Evolutionary conservation across 2,888 invertebrate genomes (phyloP).

Genomic region (Drosophila buzzatii): DNA sequence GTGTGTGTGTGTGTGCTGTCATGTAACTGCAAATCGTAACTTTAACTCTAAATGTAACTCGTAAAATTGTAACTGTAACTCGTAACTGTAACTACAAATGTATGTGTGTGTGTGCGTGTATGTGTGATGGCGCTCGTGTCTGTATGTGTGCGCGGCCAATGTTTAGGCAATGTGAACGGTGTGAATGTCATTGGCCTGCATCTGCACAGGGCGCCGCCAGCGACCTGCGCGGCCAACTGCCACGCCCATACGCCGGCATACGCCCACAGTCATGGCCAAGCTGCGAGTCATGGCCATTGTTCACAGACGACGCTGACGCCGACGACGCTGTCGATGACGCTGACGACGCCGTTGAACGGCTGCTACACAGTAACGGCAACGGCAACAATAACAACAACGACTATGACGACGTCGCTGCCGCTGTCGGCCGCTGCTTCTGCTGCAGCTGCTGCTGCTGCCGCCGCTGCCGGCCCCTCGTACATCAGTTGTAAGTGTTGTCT

Average conservation of each 20-base stretch:
- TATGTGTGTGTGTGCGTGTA: neutral
- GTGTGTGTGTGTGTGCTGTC: conserved; percentile 28
- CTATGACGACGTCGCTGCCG: conserved; percentile 28
- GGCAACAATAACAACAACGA: conserved; percentile 13
- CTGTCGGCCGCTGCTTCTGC: conserved; percentile 20
- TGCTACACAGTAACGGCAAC: conserved; percentile 9
- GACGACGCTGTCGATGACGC: conserved; percentile 17
- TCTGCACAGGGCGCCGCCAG: conserved; percentile 85
- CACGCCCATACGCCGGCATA: conserved; percentile 54
- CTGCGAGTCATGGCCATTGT: conserved; percentile 41
- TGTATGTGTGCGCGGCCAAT: conserved; percentile 13
- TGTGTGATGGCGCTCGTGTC: neutral
- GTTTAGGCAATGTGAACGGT: conserved; percentile 89
- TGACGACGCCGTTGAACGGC: conserved; percentile 3
- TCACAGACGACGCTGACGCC: conserved; percentile 27
- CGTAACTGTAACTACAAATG: conserved; percentile 44
- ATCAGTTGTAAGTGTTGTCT: conserved; percentile 83
- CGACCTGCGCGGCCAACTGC: conserved; percentile 72
- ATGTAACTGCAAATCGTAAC: conserved; percentile 30
- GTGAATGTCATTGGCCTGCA: conserved; percentile 89
- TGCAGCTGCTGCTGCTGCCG: conserved; percentile 19
- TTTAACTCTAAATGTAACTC: conserved; percentile 30
- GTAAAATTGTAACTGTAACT: conserved; percentile 34
- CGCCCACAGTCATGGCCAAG: conserved; percentile 55
- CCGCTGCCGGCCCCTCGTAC: conserved; percentile 60